Evolutionary conservation across 2,888 invertebrate species (phyloP).

Genomic region (Tiphia femorata): DNA sequence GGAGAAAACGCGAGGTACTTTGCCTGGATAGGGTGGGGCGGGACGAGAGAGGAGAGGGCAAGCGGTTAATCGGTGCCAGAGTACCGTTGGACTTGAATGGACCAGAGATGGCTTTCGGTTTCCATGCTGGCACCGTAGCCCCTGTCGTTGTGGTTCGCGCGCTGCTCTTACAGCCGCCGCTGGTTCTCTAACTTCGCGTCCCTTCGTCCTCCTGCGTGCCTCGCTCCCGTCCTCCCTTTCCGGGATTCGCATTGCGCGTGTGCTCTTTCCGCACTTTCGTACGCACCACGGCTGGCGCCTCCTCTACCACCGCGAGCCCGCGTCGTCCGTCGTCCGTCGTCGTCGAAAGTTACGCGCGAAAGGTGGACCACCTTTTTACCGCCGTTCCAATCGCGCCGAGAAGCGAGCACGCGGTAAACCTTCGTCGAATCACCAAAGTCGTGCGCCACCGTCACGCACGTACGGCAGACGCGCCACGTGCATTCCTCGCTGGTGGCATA

Average conservation of each 20-base stretch:
- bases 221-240: neutral
- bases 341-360: too few relatives aligned
- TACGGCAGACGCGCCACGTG: neutral
- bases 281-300: too few relatives aligned
- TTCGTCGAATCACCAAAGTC: too few relatives aligned
- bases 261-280: neutral
- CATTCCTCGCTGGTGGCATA: neutral
- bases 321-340: too few relatives aligned
- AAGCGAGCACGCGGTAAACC: neutral
- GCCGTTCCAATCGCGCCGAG: too few relatives aligned
- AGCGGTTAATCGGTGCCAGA: constrained; percentile 69
- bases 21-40: constrained; percentile 23
- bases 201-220: constrained; percentile 2
- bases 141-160: constrained; percentile 27
- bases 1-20: constrained; percentile 27
- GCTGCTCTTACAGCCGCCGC: constrained; percentile 4
- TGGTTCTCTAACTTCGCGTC: neutral
- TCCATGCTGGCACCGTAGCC: constrained; percentile 45
- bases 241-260: too few relatives aligned
- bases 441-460: too few relatives aligned
- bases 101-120: constrained; percentile 59
- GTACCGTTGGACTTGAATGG: constrained; percentile 72
- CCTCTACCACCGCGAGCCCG: too few relatives aligned
- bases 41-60: constrained; percentile 40
- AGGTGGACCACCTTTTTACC: too few relatives aligned